Evolutionary conservation across 2,797 vertebrate genomes (phyloP).

Genomic region (Pteronotus mesoamericanus): DNA sequence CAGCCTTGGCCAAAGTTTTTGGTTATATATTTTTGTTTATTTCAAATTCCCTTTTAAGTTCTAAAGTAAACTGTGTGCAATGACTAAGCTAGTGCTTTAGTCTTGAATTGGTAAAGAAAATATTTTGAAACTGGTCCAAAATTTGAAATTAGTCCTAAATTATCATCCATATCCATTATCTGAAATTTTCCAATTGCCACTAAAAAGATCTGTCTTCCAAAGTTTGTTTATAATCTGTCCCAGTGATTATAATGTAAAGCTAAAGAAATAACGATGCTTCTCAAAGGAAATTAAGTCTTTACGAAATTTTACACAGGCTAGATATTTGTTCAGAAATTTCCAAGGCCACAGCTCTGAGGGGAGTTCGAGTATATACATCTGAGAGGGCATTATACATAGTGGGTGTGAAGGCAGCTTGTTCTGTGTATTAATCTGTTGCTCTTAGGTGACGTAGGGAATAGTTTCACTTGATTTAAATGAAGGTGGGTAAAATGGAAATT

Average conservation of each 20-base stretch:
- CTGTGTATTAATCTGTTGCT: not conserved
- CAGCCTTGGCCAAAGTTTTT: slow-evolving; percentile 2
- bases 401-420: not conserved
- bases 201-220: slow-evolving; percentile 8
- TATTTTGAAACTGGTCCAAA: slow-evolving; percentile 40
- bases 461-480: slow-evolving; percentile 47
- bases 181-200: slow-evolving; percentile 2
- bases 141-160: slow-evolving; percentile 40
- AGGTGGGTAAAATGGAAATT: not conserved
- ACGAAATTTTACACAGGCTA: not conserved
- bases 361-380: not conserved
- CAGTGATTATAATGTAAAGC: slow-evolving; percentile 32
- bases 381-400: not conserved
- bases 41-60: slow-evolving; percentile 38
- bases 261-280: not conserved
- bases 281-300: slow-evolving; percentile 27
- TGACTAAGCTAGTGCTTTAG: slow-evolving; percentile 1
- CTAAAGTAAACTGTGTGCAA: not conserved
- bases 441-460: slow-evolving; percentile 2
- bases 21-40: slow-evolving; percentile 28
- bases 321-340: slow-evolving; percentile 20
- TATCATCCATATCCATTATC: not conserved
- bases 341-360: not conserved
- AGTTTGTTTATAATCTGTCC: slow-evolving; percentile 17
- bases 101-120: slow-evolving; percentile 28